Evolutionary conservation across 1,140 invertebrate species (phyloP).

Genomic region (Drosophila pruinosa): DNA sequence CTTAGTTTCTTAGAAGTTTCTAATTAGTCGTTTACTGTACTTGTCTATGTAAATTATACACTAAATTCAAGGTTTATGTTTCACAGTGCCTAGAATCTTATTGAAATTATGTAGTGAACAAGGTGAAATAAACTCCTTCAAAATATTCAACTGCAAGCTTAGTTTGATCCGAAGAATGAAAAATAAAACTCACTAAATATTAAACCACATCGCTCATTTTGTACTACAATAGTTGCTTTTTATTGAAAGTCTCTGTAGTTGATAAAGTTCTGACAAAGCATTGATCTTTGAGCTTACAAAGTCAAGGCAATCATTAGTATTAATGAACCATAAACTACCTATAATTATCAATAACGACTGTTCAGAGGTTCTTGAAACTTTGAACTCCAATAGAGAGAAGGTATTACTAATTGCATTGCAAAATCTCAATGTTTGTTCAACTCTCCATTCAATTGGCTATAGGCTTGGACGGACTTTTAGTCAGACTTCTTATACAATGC

Average conservation of each 20-base stretch:
- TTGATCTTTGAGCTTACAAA: not conserved
- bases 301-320: constrained; percentile 2
- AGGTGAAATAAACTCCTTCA: too few relatives aligned
- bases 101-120: too few relatives aligned
- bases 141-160: too few relatives aligned
- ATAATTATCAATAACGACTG: not conserved
- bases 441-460: not conserved
- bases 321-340: not conserved
- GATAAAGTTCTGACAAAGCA: not conserved
- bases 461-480: not conserved
- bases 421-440: constrained; percentile 7
- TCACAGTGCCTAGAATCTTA: too few relatives aligned
- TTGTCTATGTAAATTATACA: too few relatives aligned
- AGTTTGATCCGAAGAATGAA: too few relatives aligned
- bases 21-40: too few relatives aligned
- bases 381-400: not conserved
- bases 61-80: too few relatives aligned
- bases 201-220: too few relatives aligned
- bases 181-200: too few relatives aligned
- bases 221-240: too few relatives aligned
- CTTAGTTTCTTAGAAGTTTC: too few relatives aligned
- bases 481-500: constrained; percentile 5
- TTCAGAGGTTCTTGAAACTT: not conserved
- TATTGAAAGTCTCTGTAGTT: not conserved
- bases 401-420: not conserved